These are phyloP conservation scores for Calameuta idolon DNA, from an alignment of 2,888 invertebrate genomes.

Conservation along the genomic window DNA sequence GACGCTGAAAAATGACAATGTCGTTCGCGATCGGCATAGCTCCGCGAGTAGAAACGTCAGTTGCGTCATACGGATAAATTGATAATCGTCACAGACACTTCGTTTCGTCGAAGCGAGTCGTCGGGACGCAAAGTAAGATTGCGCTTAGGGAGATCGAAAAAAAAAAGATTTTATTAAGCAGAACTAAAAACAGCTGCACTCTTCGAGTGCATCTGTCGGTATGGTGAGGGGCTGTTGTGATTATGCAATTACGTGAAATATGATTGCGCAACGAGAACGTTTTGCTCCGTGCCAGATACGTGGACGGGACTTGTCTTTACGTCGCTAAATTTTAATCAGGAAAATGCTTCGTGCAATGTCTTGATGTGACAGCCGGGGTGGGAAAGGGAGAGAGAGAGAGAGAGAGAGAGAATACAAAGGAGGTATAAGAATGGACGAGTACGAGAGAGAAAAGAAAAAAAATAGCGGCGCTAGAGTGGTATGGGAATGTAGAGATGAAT, in stretches of 20 bases:
- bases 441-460: constrained; percentile 18
- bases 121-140: not conserved
- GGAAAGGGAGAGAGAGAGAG: constrained; percentile 11
- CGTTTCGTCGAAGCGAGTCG: not conserved
- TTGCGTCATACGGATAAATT: not conserved
- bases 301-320: not conserved
- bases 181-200: not conserved
- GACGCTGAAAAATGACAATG: not conserved
- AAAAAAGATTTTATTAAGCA: not conserved
- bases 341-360: constrained; percentile 56
- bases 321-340: constrained; percentile 57
- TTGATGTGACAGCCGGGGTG: constrained; percentile 18
- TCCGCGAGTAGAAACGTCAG: not conserved
- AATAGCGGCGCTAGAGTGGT: constrained; percentile 10
- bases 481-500: constrained; percentile 34
- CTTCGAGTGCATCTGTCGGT: not conserved
- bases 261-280: not conserved
- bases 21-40: not conserved
- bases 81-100: not conserved
- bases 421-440: not conserved
- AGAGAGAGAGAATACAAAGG: constrained; percentile 7
- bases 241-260: not conserved
- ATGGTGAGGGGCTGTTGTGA: not conserved
- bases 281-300: not conserved
- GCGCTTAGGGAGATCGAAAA: not conserved